Conservation (phyloP, 2,113 vertebrate species). For the Hyperoodon ampullatus region DNA sequence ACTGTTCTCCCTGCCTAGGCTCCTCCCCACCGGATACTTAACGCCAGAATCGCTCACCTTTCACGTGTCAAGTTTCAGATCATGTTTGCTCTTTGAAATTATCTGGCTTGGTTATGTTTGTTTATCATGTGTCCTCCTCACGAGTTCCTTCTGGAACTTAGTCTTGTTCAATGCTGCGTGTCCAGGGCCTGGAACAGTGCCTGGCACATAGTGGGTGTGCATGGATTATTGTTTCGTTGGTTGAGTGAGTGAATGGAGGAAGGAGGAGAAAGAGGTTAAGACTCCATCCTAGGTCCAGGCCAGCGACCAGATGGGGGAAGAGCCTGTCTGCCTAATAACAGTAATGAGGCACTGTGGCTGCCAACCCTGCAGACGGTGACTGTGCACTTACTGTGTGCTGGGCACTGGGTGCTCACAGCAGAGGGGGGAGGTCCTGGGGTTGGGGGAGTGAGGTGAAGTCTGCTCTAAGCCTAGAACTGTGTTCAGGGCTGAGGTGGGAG, state of each 20-base stretch:
- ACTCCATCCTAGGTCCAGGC: not conserved
- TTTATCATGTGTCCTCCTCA: not conserved
- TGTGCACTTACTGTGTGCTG: not conserved
- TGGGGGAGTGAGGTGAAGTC: not conserved
- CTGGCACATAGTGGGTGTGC: not conserved
- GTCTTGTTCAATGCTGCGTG: not conserved
- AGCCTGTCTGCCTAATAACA: not conserved
- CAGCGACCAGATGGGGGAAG: not conserved
- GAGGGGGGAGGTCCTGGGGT: not conserved
- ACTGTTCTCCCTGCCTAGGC: not conserved
- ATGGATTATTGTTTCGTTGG: not conserved
- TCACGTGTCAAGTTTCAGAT: slow-evolving; percentile 22
- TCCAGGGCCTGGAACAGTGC: not conserved
- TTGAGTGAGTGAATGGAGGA: not conserved
- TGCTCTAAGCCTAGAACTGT: not conserved
- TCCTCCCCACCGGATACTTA: not conserved
- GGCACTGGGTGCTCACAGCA: not conserved
- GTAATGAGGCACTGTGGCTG: not conserved
- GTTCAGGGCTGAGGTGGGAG: not conserved
- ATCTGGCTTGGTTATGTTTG: not conserved
- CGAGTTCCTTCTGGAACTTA: not conserved
- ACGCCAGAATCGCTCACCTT: not conserved
- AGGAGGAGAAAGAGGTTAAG: not conserved
- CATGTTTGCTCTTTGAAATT: slow-evolving; percentile 37
- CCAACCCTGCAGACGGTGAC: not conserved